Evolutionary conservation across 2,888 invertebrate species (phyloP).

Genomic region (Clepsis dumicolana): DNA sequence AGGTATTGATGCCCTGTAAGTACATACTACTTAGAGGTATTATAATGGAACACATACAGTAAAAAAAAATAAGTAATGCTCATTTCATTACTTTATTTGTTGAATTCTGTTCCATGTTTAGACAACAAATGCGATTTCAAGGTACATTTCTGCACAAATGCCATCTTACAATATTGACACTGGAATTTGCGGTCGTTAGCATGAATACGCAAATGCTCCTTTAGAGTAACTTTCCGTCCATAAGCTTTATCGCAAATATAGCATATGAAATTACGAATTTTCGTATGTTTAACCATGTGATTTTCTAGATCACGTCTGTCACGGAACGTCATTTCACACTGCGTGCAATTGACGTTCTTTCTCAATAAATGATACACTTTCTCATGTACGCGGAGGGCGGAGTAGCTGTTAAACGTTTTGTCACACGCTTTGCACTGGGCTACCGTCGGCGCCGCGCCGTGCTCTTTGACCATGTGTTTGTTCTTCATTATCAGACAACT

Average conservation of each 20-base stretch:
- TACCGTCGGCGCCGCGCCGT: conserved; percentile 52
- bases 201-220: conserved; percentile 52
- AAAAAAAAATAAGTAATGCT: not conserved
- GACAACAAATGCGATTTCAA: conserved; percentile 24
- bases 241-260: conserved; percentile 61
- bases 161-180: conserved; percentile 26
- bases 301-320: conserved; percentile 60
- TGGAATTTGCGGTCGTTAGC: conserved; percentile 41
- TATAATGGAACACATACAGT: not conserved
- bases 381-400: conserved; percentile 60
- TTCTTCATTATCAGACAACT: conserved; percentile 35
- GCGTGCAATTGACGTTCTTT: conserved; percentile 47
- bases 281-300: conserved; percentile 68
- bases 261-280: conserved; percentile 63
- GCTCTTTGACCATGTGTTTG: conserved; percentile 39
- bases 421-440: conserved; percentile 60
- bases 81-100: not conserved
- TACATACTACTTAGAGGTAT: not conserved
- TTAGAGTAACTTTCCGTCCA: conserved; percentile 48
- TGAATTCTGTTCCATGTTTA: conserved; percentile 11
- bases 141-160: conserved; percentile 28
- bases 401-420: conserved; percentile 60
- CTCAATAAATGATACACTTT: conserved; percentile 43
- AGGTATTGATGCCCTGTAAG: too few species aligned
- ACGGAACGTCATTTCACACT: conserved; percentile 61